Evolutionary conservation across 2,888 invertebrate species (phyloP).

Genomic region (Volucella bombylans): DNA sequence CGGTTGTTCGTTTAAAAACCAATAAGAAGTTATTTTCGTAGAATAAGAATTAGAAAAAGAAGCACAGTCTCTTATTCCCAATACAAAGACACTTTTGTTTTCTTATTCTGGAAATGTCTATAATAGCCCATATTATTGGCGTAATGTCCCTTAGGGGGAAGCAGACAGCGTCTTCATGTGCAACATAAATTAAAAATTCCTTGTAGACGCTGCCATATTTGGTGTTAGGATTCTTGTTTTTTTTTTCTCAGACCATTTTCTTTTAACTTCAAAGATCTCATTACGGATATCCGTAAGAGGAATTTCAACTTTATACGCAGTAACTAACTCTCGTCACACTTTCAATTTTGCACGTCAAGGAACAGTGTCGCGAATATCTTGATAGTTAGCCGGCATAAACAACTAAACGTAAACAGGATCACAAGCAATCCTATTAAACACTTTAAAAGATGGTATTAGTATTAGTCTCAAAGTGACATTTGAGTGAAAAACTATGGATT

Average conservation of each 20-base stretch:
- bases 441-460: constrained; percentile 39
- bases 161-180: constrained; percentile 50
- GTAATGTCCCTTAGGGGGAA: constrained; percentile 42
- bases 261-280: constrained; percentile 66
- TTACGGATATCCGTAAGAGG: constrained; percentile 64
- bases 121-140: constrained; percentile 57
- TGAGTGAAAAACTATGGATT: not conserved
- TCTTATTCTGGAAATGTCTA: constrained; percentile 52
- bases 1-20: not conserved
- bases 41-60: constrained; percentile 13
- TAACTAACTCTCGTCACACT: constrained; percentile 55
- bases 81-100: constrained; percentile 33
- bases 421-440: constrained; percentile 46
- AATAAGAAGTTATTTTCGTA: constrained; percentile 1
- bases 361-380: constrained; percentile 49
- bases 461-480: constrained; percentile 9
- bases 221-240: constrained; percentile 51
- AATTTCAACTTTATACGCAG: constrained; percentile 42
- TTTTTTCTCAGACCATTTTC: constrained; percentile 50
- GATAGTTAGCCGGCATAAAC: constrained; percentile 17
- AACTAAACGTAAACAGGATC: constrained; percentile 13
- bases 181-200: constrained; percentile 67
- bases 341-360: constrained; percentile 66
- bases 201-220: constrained; percentile 64
- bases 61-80: not conserved